Percentiles rank a stretch among this genome's conserved stretches.
These are phyloP conservation scores for Philypnodon macrostomus DNA, from an alignment of 2,797 vertebrate genomes.

Conservation along the genomic window DNA sequence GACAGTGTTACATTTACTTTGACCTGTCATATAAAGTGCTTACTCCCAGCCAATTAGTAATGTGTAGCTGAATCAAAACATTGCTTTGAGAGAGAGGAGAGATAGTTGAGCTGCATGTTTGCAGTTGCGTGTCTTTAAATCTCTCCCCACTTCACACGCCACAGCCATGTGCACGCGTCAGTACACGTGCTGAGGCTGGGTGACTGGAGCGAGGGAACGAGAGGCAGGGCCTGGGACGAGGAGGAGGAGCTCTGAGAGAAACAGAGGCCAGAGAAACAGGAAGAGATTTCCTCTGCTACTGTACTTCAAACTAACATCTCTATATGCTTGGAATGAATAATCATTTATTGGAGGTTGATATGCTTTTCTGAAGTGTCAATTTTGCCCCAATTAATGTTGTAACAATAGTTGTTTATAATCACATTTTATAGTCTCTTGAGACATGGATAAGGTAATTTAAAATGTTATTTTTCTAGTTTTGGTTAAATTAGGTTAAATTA, in stretches of 20 bases:
- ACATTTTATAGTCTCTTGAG: no score
- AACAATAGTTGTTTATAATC: neutral
- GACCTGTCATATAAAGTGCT: constrained; percentile 57
- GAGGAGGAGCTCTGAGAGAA: constrained; percentile 47
- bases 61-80: constrained; percentile 60
- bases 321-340: neutral
- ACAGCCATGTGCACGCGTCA: constrained; percentile 77
- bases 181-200: constrained; percentile 76
- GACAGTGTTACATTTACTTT: constrained; percentile 16
- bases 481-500: no score
- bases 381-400: neutral
- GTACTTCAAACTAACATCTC: constrained; percentile 55
- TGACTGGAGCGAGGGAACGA: constrained; percentile 71
- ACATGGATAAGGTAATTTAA: no score
- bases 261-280: constrained; percentile 46
- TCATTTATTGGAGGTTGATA: neutral
- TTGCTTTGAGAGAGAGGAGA: constrained; percentile 29
- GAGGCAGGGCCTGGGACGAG: constrained; percentile 61
- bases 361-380: no score
- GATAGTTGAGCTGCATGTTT: constrained; percentile 50
- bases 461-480: no score
- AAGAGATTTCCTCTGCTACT: constrained; percentile 59
- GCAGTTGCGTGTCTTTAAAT: constrained; percentile 81
- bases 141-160: constrained; percentile 80
- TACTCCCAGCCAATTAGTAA: constrained; percentile 53